These are phyloP conservation scores for Emydura subglobosa DNA, from an alignment of 2,113 vertebrate genomes.

Conservation along the genomic window DNA sequence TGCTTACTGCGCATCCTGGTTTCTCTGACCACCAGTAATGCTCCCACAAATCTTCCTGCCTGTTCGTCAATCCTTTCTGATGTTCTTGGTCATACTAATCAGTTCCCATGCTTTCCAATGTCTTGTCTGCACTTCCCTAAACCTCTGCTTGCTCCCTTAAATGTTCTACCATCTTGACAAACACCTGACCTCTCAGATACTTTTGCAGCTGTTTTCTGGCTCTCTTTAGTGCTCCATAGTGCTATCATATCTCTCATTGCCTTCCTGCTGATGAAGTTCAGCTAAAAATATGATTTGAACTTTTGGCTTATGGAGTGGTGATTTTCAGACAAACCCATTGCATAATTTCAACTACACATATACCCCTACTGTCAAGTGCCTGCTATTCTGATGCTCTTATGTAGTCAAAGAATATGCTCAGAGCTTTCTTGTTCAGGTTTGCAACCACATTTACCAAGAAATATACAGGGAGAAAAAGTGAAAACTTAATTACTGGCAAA, in stretches of 20 bases:
- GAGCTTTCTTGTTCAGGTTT: background rate
- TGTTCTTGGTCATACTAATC: background rate
- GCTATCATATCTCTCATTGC: background rate
- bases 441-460: constrained; percentile 37
- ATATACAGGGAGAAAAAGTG: background rate
- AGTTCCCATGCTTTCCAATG: background rate
- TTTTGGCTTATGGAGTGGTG: background rate
- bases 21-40: background rate
- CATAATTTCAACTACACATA: background rate
- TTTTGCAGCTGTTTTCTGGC: background rate
- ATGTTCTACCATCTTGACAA: rapidly evolving
- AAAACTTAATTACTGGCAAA: background rate
- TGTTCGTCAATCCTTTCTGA: background rate
- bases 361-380: background rate
- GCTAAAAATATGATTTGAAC: background rate
- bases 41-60: background rate
- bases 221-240: background rate
- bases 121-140: background rate
- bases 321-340: background rate
- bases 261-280: background rate
- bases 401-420: constrained; percentile 6
- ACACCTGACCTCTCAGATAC: background rate
- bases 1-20: no score
- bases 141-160: background rate
- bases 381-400: background rate